Conservation (phyloP, 2,797 vertebrate genomes). For the Pelochelys cantorii region DNA sequence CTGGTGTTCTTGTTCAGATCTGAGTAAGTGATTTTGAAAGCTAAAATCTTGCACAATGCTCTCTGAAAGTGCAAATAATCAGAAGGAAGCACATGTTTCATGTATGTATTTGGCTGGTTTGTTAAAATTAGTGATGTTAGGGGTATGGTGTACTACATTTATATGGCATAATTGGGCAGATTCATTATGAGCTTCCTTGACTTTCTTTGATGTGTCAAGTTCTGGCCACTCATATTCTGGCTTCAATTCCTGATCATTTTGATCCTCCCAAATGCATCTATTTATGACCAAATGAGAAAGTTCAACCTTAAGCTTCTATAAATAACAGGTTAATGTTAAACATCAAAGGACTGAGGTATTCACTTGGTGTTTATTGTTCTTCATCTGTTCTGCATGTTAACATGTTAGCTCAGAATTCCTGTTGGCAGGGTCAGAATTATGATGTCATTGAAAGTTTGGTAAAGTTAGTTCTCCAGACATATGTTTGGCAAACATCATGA, state of each 20-base stretch:
- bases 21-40: neutral
- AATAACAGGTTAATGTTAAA: neutral
- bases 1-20: neutral
- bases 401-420: neutral
- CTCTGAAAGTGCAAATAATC: neutral
- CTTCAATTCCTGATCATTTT: neutral
- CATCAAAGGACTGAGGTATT: neutral
- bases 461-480: neutral
- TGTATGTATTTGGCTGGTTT: neutral
- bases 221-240: neutral
- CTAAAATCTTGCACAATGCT: neutral
- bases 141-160: neutral
- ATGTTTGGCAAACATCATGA: neutral
- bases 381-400: neutral
- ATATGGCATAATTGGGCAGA: neutral
- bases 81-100: neutral
- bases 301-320: neutral
- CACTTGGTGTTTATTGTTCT: neutral
- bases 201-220: neutral
- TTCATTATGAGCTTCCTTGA: neutral
- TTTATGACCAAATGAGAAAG: neutral
- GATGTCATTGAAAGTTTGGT: neutral
- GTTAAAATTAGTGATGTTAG: neutral
- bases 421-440: neutral
- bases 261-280: neutral